phyloP scores from a whole-genome alignment of 2,113 vertebrate species.

The Pardalotus punctatus region DNA sequence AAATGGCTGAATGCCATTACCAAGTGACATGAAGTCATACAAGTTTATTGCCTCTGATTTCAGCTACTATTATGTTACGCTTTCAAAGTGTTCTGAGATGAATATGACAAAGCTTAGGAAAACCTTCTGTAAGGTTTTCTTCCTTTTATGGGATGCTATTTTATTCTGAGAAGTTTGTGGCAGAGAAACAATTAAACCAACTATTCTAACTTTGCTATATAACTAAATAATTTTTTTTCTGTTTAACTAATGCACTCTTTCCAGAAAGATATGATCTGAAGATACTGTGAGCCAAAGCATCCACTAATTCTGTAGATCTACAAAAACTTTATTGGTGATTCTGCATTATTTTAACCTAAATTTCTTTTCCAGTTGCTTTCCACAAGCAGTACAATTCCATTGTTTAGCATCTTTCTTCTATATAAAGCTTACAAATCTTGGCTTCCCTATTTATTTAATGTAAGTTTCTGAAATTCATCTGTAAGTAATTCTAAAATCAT shows the following conservation, averaged over 20 bases:
- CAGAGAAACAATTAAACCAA: background rate
- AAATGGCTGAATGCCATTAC: constrained; percentile 23
- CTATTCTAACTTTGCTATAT: background rate
- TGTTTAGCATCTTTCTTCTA: background rate
- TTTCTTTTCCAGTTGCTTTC: background rate
- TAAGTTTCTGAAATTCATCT: background rate
- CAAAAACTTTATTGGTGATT: background rate
- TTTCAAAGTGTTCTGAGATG: constrained; percentile 27
- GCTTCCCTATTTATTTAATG: background rate
- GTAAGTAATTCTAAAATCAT: background rate
- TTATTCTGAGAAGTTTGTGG: background rate
- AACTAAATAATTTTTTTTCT: background rate
- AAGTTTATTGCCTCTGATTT: constrained; percentile 43
- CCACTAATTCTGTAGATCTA: background rate
- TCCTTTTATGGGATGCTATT: background rate
- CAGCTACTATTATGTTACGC: constrained; percentile 2
- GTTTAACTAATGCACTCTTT: background rate
- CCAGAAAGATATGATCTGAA: background rate
- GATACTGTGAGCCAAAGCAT: background rate
- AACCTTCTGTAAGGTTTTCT: background rate
- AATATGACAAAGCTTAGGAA: constrained; percentile 20
- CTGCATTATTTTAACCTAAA: background rate
- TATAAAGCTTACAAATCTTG: background rate
- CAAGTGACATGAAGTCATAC: constrained; percentile 23
- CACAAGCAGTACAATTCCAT: background rate